These are phyloP conservation scores for Menidia menidia DNA, from an alignment of 2,797 vertebrate genomes.

Conservation along the genomic window DNA sequence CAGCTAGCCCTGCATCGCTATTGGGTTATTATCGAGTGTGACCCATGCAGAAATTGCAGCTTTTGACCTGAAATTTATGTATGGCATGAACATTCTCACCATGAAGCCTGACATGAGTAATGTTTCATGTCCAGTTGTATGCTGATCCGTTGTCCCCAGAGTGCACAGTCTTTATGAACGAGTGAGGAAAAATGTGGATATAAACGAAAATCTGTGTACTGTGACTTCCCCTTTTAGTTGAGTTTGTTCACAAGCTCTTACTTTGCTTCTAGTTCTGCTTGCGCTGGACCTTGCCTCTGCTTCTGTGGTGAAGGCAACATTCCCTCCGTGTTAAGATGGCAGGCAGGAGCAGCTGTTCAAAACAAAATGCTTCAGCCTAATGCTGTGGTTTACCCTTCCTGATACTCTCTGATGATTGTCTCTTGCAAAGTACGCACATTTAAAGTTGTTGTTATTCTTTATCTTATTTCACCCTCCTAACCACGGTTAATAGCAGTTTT, in stretches of 20 bases:
- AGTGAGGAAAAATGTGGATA: conserved; percentile 29
- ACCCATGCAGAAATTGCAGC: conserved; percentile 64
- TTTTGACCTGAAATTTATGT: conserved; percentile 72
- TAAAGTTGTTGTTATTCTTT: conserved; percentile 75
- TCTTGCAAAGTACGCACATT: conserved; percentile 75
- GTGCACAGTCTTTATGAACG: conserved; percentile 48
- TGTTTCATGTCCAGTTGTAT: conserved; percentile 66
- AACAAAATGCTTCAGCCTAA: conserved; percentile 38
- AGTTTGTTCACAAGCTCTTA: conserved; percentile 58
- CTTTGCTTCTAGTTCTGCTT: conserved; percentile 29
- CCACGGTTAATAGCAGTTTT: conserved; percentile 73
- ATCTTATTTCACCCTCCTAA: conserved; percentile 69
- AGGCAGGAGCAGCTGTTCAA: conserved; percentile 49
- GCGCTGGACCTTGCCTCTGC: conserved; percentile 15
- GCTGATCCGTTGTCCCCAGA: conserved; percentile 53
- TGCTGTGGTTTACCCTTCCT: conserved; percentile 33
- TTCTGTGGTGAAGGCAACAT: conserved; percentile 27
- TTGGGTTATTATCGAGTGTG: conserved; percentile 58
- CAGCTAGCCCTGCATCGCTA: conserved; percentile 61
- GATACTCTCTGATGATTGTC: conserved; percentile 46
- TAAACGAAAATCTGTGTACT: conserved; percentile 51
- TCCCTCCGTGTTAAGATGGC: conserved; percentile 41
- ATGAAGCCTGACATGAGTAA: conserved; percentile 57
- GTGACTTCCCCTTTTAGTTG: conserved; percentile 54
- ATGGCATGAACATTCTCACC: conserved; percentile 66